These are phyloP conservation scores for Nothobranchius furzeri DNA, from an alignment of 2,113 vertebrate genomes.

Conservation along the genomic window DNA sequence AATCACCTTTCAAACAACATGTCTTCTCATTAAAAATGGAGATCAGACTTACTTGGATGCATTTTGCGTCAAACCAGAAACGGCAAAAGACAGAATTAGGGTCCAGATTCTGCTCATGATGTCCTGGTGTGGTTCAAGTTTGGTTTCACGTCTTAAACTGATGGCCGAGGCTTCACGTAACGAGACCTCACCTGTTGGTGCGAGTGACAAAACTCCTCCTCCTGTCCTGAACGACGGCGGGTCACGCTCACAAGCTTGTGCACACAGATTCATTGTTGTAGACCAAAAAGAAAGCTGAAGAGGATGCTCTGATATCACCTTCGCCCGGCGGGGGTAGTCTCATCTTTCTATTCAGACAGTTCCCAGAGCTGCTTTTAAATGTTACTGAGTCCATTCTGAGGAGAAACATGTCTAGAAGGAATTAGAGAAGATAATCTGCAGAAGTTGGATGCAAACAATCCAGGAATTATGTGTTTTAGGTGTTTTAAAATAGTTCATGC, in stretches of 20 bases:
- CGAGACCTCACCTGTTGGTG: constrained; percentile 4
- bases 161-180: background rate
- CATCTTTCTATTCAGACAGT: constrained; percentile 45
- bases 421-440: background rate
- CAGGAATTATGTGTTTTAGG: background rate
- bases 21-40: background rate
- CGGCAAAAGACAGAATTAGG: constrained; percentile 30
- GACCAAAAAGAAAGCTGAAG: constrained; percentile 2
- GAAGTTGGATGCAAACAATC: background rate
- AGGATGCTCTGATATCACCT: constrained; percentile 27
- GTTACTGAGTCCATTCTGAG: constrained; percentile 1
- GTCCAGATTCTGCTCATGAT: constrained; percentile 53
- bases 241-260: background rate
- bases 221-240: background rate
- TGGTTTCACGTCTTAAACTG: constrained; percentile 9
- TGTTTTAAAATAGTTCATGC: background rate
- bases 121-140: background rate
- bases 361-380: constrained; percentile 17
- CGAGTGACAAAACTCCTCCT: constrained; percentile 34
- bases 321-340: constrained; percentile 34
- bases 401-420: background rate
- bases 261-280: constrained; percentile 30
- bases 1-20: background rate
- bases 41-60: constrained; percentile 35
- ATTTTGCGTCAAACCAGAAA: constrained; percentile 21